A percentile compares a stretch with the other conserved stretches of the same genome.
Evolutionary conservation across 2,888 invertebrate genomes (phyloP).

Genomic region (Amphipoea lucens): DNA sequence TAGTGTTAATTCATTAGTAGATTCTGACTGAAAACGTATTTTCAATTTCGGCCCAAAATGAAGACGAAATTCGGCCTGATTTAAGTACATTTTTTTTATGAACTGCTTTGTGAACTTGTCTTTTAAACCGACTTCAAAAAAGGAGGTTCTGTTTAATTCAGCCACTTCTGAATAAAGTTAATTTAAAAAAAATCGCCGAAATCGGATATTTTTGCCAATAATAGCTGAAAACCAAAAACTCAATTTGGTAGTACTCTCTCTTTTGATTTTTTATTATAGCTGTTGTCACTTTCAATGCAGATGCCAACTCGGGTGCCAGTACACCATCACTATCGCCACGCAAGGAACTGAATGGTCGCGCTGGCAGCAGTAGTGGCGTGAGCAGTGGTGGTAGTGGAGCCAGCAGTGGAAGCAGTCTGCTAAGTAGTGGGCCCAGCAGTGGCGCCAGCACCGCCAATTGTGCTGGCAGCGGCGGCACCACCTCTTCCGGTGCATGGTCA

Average conservation of each 20-base stretch:
- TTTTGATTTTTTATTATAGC: neutral
- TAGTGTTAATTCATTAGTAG: neutral
- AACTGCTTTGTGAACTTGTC: neutral
- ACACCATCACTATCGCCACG: slow-evolving; percentile 93
- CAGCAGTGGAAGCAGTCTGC: slow-evolving; percentile 86
- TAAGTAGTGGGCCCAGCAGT: slow-evolving; percentile 75
- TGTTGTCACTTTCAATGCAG: slow-evolving; percentile 65
- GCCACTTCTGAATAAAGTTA: neutral
- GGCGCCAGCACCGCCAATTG: slow-evolving; percentile 86
- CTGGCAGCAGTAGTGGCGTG: slow-evolving; percentile 87
- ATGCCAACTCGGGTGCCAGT: slow-evolving; percentile 86
- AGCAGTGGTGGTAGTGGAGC: slow-evolving; percentile 55
- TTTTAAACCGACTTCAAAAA: neutral
- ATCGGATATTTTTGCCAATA: neutral
- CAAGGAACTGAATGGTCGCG: slow-evolving; percentile 91
- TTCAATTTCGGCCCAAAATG: neutral
- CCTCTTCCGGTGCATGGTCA: slow-evolving; percentile 93
- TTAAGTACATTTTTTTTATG: neutral
- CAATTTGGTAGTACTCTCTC: neutral
- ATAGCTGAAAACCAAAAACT: neutral
- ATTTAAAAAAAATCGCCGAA: neutral
- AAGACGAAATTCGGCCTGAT: neutral
- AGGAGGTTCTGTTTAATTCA: neutral
- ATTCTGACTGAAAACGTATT: neutral
- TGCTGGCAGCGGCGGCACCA: slow-evolving; percentile 82